Evolutionary conservation across 2,888 invertebrate species (phyloP), one percentile per base, ranked within the genome.

Genomic region (Thumatha senex): DNA sequence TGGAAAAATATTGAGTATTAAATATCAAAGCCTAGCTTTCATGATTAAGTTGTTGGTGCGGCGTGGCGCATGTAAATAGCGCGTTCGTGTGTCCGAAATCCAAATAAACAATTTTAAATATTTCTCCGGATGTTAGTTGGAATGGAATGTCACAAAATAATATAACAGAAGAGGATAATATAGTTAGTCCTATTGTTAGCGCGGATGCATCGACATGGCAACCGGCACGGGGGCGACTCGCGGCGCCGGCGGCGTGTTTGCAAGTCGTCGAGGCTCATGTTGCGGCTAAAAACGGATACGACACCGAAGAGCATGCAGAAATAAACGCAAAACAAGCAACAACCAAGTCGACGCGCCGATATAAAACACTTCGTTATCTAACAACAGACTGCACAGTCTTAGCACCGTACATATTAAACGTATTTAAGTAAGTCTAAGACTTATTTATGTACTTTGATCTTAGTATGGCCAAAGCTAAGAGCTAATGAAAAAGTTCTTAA

Each of bases 251-350:
- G 42, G 15, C 29, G 18, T 34, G 61, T 58, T 51, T 60, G 70
- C 70, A 63, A 68, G 73, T 65, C 31, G 31, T 61, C 69, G 65
- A 76, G 74, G 76, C 86, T 88, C 86, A 82, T 81, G 83, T 88
- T 88, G 84, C 86, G 72, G 76, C 88, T 89, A 89, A 84, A 89
- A 80, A 78, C 73, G 82, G 84, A 82, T 77, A 66, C 76, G 72
- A 69, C 76, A 76, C 67, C 78, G 75, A 76, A 74, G 71, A 78
- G 75, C 78, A 78, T 68, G 78, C 84, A 83, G 73, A 87, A 84
- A 85, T 82, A 85, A 85, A 84, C 78, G 76, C 80, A 85, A 24
- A 83, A 82, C 73, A 82, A 80, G 77, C 76, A 78, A 77, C 70
- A 65, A 58, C 64, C 62, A 73, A 61, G 58, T 68, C 62, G 66